These are phyloP conservation scores for Gobionotothen gibberifrons DNA, from an alignment of 2,797 vertebrate species.

Conservation along the genomic window DNA sequence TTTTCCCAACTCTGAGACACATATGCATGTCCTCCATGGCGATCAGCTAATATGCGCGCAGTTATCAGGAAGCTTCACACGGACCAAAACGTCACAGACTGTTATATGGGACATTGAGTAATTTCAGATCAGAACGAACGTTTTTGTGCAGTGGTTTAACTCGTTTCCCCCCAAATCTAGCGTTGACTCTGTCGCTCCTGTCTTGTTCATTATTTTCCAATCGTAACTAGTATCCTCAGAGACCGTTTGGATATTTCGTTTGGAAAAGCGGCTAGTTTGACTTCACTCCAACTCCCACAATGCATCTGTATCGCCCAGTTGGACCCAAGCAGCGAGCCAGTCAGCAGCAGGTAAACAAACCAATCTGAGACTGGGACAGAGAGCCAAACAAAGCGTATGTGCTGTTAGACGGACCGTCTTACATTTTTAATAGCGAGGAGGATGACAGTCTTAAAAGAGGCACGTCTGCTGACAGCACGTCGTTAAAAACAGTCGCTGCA, in stretches of 20 bases:
- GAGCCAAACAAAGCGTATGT: conserved; percentile 70
- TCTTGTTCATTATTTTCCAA: background rate
- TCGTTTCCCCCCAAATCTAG: accelerated
- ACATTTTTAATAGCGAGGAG: conserved; percentile 59
- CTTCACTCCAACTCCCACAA: conserved; percentile 80
- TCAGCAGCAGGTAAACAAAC: conserved; percentile 86
- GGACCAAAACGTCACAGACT: background rate
- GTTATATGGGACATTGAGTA: conserved; percentile 68
- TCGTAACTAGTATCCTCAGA: accelerated
- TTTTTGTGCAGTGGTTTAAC: accelerated
- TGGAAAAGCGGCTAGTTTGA: accelerated
- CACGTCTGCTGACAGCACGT: conserved; percentile 14
- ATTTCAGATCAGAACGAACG: accelerated
- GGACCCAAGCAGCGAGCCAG: conserved; percentile 56
- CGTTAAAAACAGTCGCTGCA: conserved; percentile 1
- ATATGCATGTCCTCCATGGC: conserved; percentile 10
- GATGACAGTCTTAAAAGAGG: conserved; percentile 40
- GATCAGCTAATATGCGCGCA: conserved; percentile 52
- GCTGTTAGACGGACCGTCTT: conserved; percentile 30
- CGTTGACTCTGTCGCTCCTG: accelerated
- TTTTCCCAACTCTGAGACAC: accelerated
- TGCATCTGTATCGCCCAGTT: conserved; percentile 51
- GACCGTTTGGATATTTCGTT: background rate
- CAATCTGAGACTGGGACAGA: conserved; percentile 56
- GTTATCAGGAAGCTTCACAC: conserved; percentile 45